Evolutionary conservation across 2,113 vertebrate genomes (phyloP).

Genomic region (Myiozetetes cayanensis): DNA sequence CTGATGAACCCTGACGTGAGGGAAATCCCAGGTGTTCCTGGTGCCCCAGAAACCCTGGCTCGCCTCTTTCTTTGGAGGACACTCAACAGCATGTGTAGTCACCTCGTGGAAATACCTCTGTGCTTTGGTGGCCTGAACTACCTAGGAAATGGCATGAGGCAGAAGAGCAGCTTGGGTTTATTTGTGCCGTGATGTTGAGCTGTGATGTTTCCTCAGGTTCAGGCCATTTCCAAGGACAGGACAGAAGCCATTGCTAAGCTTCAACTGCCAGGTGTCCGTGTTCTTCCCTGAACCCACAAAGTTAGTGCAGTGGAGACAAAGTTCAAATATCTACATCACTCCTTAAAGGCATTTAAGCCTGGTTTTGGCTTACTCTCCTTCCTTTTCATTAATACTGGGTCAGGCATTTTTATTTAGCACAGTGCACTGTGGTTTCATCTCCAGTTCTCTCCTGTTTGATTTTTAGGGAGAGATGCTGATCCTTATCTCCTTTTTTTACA

Average conservation of each 20-base stretch:
- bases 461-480: neutral
- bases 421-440: neutral
- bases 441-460: neutral
- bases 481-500: neutral
- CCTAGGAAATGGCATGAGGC: neutral
- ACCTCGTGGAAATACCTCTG: neutral
- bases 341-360: neutral
- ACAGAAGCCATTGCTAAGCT: neutral
- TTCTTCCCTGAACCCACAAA: neutral
- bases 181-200: neutral
- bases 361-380: neutral
- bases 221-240: neutral
- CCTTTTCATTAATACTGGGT: neutral
- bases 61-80: neutral
- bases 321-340: neutral
- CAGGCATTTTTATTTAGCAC: neutral
- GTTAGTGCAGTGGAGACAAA: neutral
- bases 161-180: neutral
- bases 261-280: neutral
- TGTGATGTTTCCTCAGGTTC: neutral
- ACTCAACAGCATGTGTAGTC: neutral
- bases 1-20: neutral
- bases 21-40: neutral
- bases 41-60: neutral
- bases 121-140: neutral